Evolutionary conservation across 2,888 invertebrate genomes (phyloP).

Genomic region (Nomada lathburiana): DNA sequence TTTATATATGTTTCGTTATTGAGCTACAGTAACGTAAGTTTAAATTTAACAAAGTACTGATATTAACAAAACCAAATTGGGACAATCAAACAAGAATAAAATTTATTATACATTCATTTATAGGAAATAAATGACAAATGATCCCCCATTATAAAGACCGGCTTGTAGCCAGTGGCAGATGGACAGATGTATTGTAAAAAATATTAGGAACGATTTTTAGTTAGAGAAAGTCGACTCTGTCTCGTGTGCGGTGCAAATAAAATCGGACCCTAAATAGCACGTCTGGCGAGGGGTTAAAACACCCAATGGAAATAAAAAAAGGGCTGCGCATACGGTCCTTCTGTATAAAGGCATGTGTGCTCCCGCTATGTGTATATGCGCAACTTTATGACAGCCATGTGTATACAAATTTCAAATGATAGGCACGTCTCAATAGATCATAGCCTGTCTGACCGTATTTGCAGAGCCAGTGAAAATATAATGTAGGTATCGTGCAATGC

Average conservation of each 20-base stretch:
- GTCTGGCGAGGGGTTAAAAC: conserved; percentile 67
- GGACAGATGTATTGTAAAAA: conserved; percentile 29
- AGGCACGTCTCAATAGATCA: conserved; percentile 35
- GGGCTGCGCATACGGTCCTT: conserved; percentile 50
- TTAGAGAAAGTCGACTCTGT: conserved; percentile 51
- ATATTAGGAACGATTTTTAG: conserved; percentile 55
- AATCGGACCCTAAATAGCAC: conserved; percentile 70
- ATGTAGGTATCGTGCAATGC: neutral
- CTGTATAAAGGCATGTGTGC: conserved; percentile 55
- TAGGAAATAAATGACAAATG: neutral
- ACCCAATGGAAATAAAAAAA: conserved; percentile 64
- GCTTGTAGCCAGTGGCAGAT: neutral
- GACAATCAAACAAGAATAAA: too few species aligned
- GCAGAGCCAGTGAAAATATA: neutral
- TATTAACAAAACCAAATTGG: neutral
- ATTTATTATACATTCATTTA: neutral
- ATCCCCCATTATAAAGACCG: too few species aligned
- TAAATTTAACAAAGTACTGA: too few species aligned
- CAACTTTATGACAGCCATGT: conserved; percentile 55
- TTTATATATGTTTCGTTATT: neutral
- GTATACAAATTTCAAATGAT: conserved; percentile 53
- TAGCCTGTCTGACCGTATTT: conserved; percentile 24
- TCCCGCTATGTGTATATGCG: conserved; percentile 31
- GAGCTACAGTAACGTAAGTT: too few species aligned
- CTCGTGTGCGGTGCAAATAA: conserved; percentile 60